Percentiles rank a stretch among this genome's conserved stretches.
These are phyloP conservation scores for Trileptium ribeirensis DNA, from an alignment of 2,888 invertebrate species.

Conservation along the genomic window DNA sequence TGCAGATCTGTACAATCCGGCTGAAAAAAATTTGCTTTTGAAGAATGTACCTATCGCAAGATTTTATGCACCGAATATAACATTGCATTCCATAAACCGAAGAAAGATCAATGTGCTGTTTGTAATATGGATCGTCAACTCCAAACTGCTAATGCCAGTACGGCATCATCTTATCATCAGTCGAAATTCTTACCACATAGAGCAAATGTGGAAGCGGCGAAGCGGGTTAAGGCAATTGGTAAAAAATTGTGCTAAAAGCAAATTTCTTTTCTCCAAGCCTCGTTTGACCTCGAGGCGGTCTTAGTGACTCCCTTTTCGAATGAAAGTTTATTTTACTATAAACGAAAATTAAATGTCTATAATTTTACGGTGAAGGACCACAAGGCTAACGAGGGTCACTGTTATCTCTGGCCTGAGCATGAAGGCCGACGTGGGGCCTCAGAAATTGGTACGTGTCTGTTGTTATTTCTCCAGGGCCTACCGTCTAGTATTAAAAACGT, in stretches of 20 bases:
- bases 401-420: conserved; percentile 19
- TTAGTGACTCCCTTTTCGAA: conserved; percentile 12
- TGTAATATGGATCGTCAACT: neutral
- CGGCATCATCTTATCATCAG: neutral
- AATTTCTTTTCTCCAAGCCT: neutral
- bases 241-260: neutral
- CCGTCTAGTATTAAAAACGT: neutral
- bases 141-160: neutral
- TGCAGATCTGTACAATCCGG: neutral
- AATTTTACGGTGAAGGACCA: conserved; percentile 14
- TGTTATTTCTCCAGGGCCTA: neutral
- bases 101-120: conserved; percentile 19
- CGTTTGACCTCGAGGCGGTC: conserved; percentile 22
- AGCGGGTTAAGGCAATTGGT: conserved; percentile 3
- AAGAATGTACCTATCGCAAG: neutral
- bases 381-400: conserved; percentile 17
- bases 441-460: conserved; percentile 17
- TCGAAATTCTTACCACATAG: neutral
- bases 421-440: conserved; percentile 18
- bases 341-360: conserved; percentile 21
- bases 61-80: conserved; percentile 20
- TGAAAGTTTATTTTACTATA: conserved; percentile 22
- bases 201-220: neutral
- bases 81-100: conserved; percentile 16
- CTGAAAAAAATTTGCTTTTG: neutral